phyloP scores from a whole-genome alignment of 1,140 invertebrate species.

The Argopecten irradians region DNA sequence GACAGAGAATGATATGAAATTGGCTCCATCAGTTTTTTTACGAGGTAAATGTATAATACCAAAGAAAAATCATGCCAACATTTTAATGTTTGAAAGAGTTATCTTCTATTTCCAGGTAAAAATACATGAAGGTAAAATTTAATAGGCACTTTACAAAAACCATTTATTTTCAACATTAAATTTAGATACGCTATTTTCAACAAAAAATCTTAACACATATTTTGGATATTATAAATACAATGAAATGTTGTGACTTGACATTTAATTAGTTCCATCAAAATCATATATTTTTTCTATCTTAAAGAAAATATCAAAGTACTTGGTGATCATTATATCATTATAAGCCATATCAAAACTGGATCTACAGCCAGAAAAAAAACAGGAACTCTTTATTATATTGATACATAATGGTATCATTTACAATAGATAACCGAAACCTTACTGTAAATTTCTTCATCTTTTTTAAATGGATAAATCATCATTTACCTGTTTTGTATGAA shows the following conservation, averaged over 20 bases:
- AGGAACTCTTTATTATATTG: too few relatives aligned
- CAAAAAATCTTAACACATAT: background rate
- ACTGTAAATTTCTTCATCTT: too few relatives aligned
- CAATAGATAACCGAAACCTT: too few relatives aligned
- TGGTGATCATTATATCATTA: too few relatives aligned
- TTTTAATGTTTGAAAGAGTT: background rate
- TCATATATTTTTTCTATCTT: background rate
- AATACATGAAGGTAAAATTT: background rate
- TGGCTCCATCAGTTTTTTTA: background rate
- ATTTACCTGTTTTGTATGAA: too few relatives aligned
- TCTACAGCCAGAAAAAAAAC: background rate
- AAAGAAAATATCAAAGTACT: background rate
- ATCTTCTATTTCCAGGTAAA: background rate
- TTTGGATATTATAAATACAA: background rate
- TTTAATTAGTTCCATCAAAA: background rate
- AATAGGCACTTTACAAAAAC: background rate
- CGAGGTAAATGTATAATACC: background rate
- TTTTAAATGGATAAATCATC: too few relatives aligned
- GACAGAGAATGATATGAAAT: constrained; percentile 3
- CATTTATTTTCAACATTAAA: background rate
- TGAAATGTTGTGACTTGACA: background rate
- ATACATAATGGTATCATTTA: too few relatives aligned
- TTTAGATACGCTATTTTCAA: background rate
- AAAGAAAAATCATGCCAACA: background rate
- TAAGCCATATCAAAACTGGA: background rate